A percentile compares a stretch with the other conserved stretches of the same genome.
These are phyloP conservation scores for Luidia sarsii DNA, from an alignment of 53 echinoderm and acorn worm genomes.

Conservation along the genomic window DNA sequence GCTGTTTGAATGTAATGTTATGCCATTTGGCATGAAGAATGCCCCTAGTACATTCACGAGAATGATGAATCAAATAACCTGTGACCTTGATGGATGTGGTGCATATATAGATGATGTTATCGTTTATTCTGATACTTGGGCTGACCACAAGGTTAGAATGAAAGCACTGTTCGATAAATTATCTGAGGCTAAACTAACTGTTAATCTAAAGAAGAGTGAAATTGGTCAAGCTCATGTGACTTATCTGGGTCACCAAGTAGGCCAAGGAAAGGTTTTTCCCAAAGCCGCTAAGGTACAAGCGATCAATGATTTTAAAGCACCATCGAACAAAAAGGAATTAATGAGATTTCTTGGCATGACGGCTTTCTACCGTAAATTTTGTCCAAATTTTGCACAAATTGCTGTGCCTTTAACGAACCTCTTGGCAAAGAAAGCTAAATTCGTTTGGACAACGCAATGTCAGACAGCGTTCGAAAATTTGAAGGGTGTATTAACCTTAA, in stretches of 20 bases:
- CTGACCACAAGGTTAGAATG: conserved; percentile 4
- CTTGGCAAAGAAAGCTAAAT: conserved; percentile 38
- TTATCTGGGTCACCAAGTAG: conserved; percentile 54
- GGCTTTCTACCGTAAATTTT: conserved; percentile 58
- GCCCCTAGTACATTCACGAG: conserved; percentile 37
- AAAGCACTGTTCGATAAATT: neutral
- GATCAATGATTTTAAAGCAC: conserved; percentile 40
- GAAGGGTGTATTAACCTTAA: conserved; percentile 45
- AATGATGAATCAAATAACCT: conserved; percentile 25
- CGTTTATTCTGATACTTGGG: conserved; percentile 21
- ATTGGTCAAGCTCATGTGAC: conserved; percentile 47
- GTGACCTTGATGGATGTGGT: neutral
- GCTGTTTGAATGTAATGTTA: conserved; percentile 33
- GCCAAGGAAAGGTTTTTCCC: conserved; percentile 56
- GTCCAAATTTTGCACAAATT: conserved; percentile 32
- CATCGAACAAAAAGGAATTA: conserved; percentile 23
- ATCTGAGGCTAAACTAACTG: conserved; percentile 7
- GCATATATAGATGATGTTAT: conserved; percentile 14
- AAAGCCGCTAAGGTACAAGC: conserved; percentile 43
- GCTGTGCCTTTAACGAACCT: conserved; percentile 59
- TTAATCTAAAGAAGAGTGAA: conserved; percentile 56
- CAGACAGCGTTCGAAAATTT: conserved; percentile 24
- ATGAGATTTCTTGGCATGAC: conserved; percentile 51
- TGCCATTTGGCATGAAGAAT: conserved; percentile 55
- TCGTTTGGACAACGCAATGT: conserved; percentile 51